Base-by-base conservation (phyloP, 2,797 vertebrate genomes). In the Phataginus tricuspis region DNA sequence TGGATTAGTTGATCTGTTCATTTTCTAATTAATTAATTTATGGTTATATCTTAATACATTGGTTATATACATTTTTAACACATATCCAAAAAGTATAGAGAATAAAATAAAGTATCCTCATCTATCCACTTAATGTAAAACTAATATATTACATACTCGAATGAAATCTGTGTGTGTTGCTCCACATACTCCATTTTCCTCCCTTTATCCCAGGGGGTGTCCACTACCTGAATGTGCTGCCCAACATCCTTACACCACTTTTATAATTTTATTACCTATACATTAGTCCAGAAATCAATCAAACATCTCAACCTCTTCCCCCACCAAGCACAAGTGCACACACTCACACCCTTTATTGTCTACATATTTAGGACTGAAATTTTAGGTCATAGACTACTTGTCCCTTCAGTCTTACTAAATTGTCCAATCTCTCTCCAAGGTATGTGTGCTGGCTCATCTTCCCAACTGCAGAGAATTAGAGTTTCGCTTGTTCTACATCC, bases 11-110 rank as follows among this genome's bases (percentile, higher is more conserved):
- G 18, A 45, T 45, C 3, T 68, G 29, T 55, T 78, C 42, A 37
- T 57, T 79, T 91, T 88, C 13, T 75, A 72, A 92, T 71, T 31
- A 57, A 77, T 83, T 71, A 71, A 90, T 90, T 92, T 82, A 45
- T 91, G 34, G 14, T 23, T 55, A 14, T 39, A 53, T 86, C 71
- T 86, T 10, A 74, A 85, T 84, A 68, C 7, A n/a, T 49, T 74
- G 25, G 6, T 45, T 51, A 72, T 13, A 42, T 1, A 7, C 79
- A 63, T 53, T 59, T 91, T 80, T 79, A 69, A 74, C 42, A 12
- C 4, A 55, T 55, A 63, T 91, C 11, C 55, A 83, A 93, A 66
- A 91, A 55, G 29, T 83, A 45, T 37, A 63, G 51, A 79, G 13
- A 75, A 94, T 77, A 83, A 84, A 90, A 72, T 61, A 39, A 61